Evolutionary conservation across 35 echinoderm and acorn worm genomes (phyloP).

Genomic region (Ptychodera flava): DNA sequence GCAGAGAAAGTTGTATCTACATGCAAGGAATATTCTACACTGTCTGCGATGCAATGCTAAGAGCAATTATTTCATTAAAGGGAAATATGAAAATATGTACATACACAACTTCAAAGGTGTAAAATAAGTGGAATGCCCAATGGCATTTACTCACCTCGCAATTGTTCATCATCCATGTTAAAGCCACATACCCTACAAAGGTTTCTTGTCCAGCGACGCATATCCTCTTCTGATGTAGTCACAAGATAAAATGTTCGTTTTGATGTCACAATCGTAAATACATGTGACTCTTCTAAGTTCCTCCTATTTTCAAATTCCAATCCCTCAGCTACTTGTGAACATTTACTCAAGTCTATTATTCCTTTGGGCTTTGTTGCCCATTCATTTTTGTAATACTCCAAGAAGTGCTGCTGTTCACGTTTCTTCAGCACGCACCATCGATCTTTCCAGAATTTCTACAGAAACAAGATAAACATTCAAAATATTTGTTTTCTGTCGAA

Average conservation of each 20-base stretch:
- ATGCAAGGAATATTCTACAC: too few species aligned
- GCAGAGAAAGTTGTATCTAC: too few species aligned
- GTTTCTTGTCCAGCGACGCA: conserved; percentile 73
- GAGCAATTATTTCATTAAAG: too few species aligned
- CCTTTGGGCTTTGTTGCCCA: conserved; percentile 52
- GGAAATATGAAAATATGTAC: too few species aligned
- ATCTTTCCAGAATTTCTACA: conserved; percentile 62
- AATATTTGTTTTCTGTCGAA: neutral
- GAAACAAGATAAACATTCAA: conserved; percentile 1
- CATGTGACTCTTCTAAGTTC: conserved; percentile 15
- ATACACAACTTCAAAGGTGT: too few species aligned
- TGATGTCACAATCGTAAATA: conserved; percentile 82
- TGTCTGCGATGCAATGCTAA: too few species aligned
- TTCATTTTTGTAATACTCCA: conserved; percentile 76
- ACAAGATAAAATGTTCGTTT: conserved; percentile 83
- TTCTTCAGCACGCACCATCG: conserved; percentile 62
- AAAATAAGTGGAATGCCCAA: too few species aligned
- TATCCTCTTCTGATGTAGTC: conserved; percentile 59
- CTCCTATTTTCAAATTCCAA: conserved; percentile 71
- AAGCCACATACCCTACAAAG: conserved; percentile 85
- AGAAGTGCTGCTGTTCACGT: conserved; percentile 8
- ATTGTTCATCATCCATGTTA: conserved; percentile 57
- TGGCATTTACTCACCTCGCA: too few species aligned
- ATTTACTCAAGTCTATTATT: conserved; percentile 53
- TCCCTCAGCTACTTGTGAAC: conserved; percentile 76